Percentiles rank a stretch among this genome's conserved stretches.
These are phyloP conservation scores for Neolamprologus kungweensis DNA, from an alignment of 2,113 vertebrate genomes.

Conservation along the genomic window DNA sequence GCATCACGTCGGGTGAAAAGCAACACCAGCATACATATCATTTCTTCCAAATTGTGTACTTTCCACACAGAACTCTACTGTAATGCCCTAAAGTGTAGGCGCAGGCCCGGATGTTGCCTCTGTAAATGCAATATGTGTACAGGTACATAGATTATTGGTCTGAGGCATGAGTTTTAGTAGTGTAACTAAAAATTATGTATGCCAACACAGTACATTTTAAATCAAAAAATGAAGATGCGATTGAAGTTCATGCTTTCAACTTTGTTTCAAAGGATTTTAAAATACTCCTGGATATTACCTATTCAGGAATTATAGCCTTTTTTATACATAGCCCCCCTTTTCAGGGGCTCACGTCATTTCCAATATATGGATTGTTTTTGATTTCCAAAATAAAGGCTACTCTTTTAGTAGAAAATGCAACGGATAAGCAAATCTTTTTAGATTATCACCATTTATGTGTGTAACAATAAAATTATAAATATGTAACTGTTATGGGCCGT, in stretches of 20 bases:
- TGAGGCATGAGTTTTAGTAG: not conserved
- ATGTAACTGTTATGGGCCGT: not conserved
- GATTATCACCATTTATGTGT: not conserved
- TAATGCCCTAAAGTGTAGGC: no score
- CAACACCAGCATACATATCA: not conserved
- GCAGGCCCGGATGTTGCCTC: no score
- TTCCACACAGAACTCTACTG: no score
- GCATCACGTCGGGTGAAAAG: not conserved
- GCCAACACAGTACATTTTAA: not conserved
- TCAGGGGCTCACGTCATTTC: not conserved
- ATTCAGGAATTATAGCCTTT: not conserved
- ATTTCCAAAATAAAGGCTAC: not conserved
- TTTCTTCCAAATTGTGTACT: no score
- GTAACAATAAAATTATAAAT: not conserved
- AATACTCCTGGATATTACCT: not conserved
- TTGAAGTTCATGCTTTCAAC: not conserved
- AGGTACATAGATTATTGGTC: not conserved
- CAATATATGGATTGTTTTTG: not conserved
- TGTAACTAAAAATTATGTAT: not conserved
- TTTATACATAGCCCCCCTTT: not conserved
- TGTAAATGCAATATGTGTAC: not conserved
- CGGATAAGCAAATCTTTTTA: accelerated
- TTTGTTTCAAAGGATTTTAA: not conserved
- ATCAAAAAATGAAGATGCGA: not conserved
- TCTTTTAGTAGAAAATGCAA: not conserved